A percentile compares a stretch with the other conserved stretches of the same genome.
These are phyloP conservation scores for Prolemur simus DNA, from an alignment of 2,113 vertebrate species.

Conservation along the genomic window DNA sequence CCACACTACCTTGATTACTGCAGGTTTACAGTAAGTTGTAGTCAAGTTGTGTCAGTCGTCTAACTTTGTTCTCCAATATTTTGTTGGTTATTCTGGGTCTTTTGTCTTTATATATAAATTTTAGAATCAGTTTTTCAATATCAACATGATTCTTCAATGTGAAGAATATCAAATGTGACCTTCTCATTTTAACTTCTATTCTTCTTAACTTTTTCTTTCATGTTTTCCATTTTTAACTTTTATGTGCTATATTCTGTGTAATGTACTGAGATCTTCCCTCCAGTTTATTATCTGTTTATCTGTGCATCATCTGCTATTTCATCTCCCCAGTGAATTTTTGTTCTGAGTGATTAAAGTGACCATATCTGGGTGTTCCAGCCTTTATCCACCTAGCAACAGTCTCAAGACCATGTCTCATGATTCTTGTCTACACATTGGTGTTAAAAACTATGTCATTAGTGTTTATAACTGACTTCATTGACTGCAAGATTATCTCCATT, in stretches of 20 bases:
- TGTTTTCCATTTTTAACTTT: neutral
- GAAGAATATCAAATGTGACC: neutral
- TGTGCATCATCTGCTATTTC: neutral
- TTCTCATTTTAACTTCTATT: neutral
- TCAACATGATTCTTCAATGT: neutral
- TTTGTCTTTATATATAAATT: neutral
- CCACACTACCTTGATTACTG: neutral
- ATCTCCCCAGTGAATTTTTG: neutral
- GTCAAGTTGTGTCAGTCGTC: neutral
- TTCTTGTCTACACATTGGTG: neutral
- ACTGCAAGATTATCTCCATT: neutral
- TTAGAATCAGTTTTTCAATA: neutral
- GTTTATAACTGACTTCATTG: neutral
- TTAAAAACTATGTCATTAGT: neutral
- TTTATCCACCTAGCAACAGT: neutral
- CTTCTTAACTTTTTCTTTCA: neutral
- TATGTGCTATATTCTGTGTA: neutral
- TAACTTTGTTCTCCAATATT: neutral
- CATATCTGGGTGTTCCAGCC: neutral
- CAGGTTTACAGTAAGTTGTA: neutral
- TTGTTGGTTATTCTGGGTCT: neutral
- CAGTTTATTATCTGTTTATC: neutral
- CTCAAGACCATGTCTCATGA: neutral
- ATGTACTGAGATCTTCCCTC: neutral
- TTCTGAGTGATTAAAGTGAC: neutral